Base-by-base conservation (phyloP, 1,140 invertebrate species). In the Zaprionus davidi region DNA sequence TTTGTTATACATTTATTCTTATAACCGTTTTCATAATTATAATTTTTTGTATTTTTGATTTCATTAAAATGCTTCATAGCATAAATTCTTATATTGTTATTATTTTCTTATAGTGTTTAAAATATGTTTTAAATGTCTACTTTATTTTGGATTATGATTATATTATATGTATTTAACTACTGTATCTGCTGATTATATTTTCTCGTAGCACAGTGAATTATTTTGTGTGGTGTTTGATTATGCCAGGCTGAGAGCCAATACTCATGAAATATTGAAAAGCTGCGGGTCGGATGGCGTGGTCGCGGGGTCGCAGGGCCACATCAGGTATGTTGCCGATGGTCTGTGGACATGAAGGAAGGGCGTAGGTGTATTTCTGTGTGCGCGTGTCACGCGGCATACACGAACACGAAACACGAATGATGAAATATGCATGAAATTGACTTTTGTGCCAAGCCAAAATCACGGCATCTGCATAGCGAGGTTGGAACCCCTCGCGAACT, bases 361-460 rank as follows among this genome's bases (percentile, higher is more conserved):
- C 59, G 69, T 60, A 38, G 31, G 69, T 76, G 51, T 53, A 36
- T 34, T 51, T 31, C 20, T 26, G 36, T 58, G 55, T 72, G 26
- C 38, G 71, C 75, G 75, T 78, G 75, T 67, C 75, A 77, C 75
- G 71, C 75, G 58, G 38, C 51, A 44, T 17, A 68, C 57, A 74
- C 73, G 46, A 49, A 49, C 46, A 49, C 46, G 17, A 51, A 24
- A 20, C 17, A 51, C 46, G 69, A 71, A 73, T 88, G 76, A 81
- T 88, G 84, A 88, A 88, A 88, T 88, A 88, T 88, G 84, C 84
- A 88, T 88, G 84, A 84, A 88, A 87, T 84, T 88, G 85, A 88
- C 84, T 87, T 87, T 88, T 88, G 76, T 88, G 68, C 62, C 56
- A 88, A 80, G 67, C 83, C 75, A 80, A 87, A 87, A 87, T 87